These are phyloP conservation scores for Aethina tumida DNA, from an alignment of 1,140 invertebrate species.

Conservation along the genomic window DNA sequence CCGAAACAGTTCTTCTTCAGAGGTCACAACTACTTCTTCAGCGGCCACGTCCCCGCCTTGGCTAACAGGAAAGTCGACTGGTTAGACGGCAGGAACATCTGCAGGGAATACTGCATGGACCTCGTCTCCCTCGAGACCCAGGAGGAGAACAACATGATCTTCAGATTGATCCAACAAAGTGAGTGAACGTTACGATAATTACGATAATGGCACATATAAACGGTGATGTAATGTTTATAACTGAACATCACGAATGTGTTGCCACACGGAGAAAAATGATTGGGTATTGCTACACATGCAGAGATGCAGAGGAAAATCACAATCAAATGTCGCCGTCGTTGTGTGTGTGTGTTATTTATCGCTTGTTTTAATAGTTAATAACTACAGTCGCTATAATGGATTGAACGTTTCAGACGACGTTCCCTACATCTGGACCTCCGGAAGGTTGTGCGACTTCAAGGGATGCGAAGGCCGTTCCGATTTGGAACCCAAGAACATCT, in stretches of 20 bases:
- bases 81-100: constrained; percentile 82
- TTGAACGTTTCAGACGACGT: constrained; percentile 57
- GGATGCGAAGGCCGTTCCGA: constrained; percentile 78
- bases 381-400: too few relatives aligned
- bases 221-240: too few relatives aligned
- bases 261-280: too few relatives aligned
- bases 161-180: constrained; percentile 77
- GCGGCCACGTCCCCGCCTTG: constrained; percentile 66
- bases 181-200: too few relatives aligned
- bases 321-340: too few relatives aligned
- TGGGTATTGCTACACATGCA: too few relatives aligned
- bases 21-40: constrained; percentile 84
- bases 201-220: too few relatives aligned
- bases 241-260: too few relatives aligned
- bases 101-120: constrained; percentile 88
- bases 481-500: constrained; percentile 72
- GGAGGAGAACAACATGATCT: constrained; percentile 82
- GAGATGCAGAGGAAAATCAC: too few relatives aligned
- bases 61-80: constrained; percentile 75
- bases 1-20: constrained; percentile 82
- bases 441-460: constrained; percentile 85
- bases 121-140: constrained; percentile 77
- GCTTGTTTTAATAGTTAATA: too few relatives aligned
- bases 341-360: too few relatives aligned
- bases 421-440: constrained; percentile 88